Conservation (phyloP, 2,888 invertebrate genomes). For the Escarpia spicata region DNA sequence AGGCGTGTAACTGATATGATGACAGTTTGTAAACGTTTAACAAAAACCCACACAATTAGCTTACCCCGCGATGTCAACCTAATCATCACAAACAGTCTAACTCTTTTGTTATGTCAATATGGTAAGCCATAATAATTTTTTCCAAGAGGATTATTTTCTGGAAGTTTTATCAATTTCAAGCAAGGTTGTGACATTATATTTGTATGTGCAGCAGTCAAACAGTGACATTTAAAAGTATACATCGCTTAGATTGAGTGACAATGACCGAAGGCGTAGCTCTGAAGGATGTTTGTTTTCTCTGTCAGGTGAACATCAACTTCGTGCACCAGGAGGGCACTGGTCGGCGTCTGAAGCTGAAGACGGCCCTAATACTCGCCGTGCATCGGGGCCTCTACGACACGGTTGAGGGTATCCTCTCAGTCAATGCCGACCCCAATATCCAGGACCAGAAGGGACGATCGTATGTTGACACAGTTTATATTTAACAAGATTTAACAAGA, state of each 20-base stretch:
- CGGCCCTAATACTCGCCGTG: slow-evolving; percentile 40
- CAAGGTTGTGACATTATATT: not conserved
- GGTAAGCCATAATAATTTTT: too few species aligned
- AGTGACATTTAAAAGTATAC: not conserved
- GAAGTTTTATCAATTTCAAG: not conserved
- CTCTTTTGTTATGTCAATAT: too few species aligned
- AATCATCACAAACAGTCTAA: too few species aligned
- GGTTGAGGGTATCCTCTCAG: slow-evolving; percentile 41
- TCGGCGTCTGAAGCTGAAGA: slow-evolving; percentile 36
- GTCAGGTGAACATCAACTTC: slow-evolving; percentile 40
- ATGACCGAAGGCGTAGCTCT: not conserved
- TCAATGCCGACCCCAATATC: slow-evolving; percentile 42
- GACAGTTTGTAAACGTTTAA: too few species aligned
- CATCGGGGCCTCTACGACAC: slow-evolving; percentile 40
- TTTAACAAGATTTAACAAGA: too few species aligned
- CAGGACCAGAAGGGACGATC: slow-evolving; percentile 46
- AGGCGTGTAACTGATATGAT: too few species aligned
- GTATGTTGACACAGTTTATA: not conserved
- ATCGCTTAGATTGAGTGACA: not conserved
- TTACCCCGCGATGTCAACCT: too few species aligned
- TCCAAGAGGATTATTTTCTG: not conserved
- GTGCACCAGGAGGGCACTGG: slow-evolving; percentile 38
- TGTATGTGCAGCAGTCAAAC: not conserved
- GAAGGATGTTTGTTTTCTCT: not conserved
- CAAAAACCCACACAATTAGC: too few species aligned